phyloP scores from a whole-genome alignment of 2,888 invertebrate species.

The Rhagonycha fulva region DNA sequence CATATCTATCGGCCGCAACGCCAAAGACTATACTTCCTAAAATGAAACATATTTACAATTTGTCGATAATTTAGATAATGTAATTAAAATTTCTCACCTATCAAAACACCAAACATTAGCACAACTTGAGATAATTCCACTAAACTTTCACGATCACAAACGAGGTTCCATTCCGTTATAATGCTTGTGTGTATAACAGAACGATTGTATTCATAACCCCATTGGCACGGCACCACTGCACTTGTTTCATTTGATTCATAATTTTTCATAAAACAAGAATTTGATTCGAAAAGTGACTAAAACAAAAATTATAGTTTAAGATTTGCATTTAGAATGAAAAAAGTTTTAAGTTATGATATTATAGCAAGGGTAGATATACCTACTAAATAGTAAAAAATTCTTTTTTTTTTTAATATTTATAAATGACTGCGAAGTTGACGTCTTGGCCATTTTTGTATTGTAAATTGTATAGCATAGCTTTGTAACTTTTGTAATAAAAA shows the following conservation, averaged over 20 bases:
- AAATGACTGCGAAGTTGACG: no score
- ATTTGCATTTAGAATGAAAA: no score
- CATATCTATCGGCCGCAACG: slow-evolving; percentile 63
- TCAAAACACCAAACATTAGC: slow-evolving; percentile 66
- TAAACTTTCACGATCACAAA: slow-evolving; percentile 62
- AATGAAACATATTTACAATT: slow-evolving; percentile 18
- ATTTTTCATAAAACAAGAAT: slow-evolving; percentile 5
- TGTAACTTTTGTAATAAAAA: no score
- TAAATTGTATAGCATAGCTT: no score
- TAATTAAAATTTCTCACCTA: slow-evolving; percentile 49
- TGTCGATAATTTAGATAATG: neutral
- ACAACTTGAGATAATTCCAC: slow-evolving; percentile 63
- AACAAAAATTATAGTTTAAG: neutral
- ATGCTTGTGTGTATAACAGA: slow-evolving; percentile 65
- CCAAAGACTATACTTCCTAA: slow-evolving; percentile 63
- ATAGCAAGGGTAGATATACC: no score
- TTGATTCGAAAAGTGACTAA: neutral
- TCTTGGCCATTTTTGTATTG: no score
- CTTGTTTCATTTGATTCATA: neutral
- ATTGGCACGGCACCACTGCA: slow-evolving; percentile 37
- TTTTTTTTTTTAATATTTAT: no score
- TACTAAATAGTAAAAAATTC: no score
- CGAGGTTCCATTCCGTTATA: slow-evolving; percentile 67
- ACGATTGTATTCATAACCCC: slow-evolving; percentile 60
- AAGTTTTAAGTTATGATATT: no score